These are phyloP conservation scores for Aleiodes alternator DNA, from an alignment of 2,888 invertebrate genomes.

Conservation along the genomic window DNA sequence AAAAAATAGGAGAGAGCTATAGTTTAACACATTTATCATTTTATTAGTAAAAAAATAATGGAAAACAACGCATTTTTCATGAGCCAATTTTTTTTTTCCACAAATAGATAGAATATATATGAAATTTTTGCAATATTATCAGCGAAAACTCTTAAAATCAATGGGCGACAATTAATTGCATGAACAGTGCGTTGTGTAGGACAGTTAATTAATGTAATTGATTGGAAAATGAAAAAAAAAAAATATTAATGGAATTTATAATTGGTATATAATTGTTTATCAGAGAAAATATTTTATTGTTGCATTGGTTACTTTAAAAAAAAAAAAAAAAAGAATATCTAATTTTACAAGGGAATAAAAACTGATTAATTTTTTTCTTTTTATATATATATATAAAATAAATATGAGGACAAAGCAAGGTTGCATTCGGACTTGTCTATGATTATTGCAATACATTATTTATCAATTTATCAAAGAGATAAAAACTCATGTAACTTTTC, in stretches of 20 bases:
- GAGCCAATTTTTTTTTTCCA: no score
- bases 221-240: no score
- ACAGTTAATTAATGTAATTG: slow-evolving; percentile 26
- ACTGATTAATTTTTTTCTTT: slow-evolving; percentile 37
- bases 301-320: slow-evolving; percentile 39
- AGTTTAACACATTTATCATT: not conserved
- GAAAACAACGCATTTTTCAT: no score
- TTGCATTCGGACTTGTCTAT: slow-evolving; percentile 60
- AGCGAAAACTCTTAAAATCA: not conserved
- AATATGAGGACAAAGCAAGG: slow-evolving; percentile 58
- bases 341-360: slow-evolving; percentile 38
- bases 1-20: not conserved
- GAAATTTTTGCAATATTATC: no score
- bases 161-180: slow-evolving; percentile 5
- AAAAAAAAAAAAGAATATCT: slow-evolving; percentile 39
- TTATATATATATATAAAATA: slow-evolving; percentile 45
- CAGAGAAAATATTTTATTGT: slow-evolving; percentile 41
- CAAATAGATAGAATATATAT: no score
- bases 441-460: slow-evolving; percentile 51
- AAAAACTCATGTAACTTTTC: not conserved
- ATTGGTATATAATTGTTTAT: no score
- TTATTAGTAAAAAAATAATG: not conserved
- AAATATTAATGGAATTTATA: no score
- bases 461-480: slow-evolving; percentile 41
- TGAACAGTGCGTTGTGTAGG: slow-evolving; percentile 18